Base-by-base conservation (phyloP, 23 tunicate genomes). In the Ciona savignyi region DNA sequence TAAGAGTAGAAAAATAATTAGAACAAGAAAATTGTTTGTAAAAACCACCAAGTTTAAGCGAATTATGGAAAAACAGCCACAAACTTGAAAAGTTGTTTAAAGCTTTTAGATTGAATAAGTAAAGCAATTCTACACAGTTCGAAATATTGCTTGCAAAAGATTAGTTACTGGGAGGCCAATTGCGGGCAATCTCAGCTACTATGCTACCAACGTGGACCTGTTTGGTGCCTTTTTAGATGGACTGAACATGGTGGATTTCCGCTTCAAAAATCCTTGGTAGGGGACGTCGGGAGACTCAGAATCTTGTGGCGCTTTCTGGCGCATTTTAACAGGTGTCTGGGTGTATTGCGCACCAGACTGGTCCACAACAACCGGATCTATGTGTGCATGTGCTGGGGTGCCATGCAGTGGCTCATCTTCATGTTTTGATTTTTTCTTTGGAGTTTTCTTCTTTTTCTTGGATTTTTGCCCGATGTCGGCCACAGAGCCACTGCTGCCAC, bases 201-300 rank as follows among this genome's bases (percentile, higher is more conserved):
- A n/a, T n/a, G n/a, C n/a, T n/a, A n/a, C n/a, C n/a, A n/a, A n/a
- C n/a, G n/a, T n/a, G n/a, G n/a, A 88, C 96, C 96, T 88, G 96
- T 77, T 82, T 15, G 78, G 32, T 30, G 96, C 96, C 66, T 82
- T 88, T 79, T 88, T 88, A 29, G 35, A 48, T 51, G 96, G 86
- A 33, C 86, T 78, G 4, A 78, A 35, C 88, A 82, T 78, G 22
- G 77, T 79, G 11, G 80, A 75, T 69, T 88, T 88, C 23, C 96
- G 79, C 19, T 82, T 76, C 26, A 88, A 68, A 21, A 30, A 60
- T 1, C 88, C 88, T 21, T 73, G 70, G 2, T 35, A 63, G 1
- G 68, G 11, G 15, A 51, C 1, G 15, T 21, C 67, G 3, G 29
- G 22, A 27, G 61, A 23, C 24, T 70, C 34, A 65, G 1, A 6